These are phyloP conservation scores for Cosmopolites sordidus DNA, from an alignment of 2,888 invertebrate species.

Conservation along the genomic window DNA sequence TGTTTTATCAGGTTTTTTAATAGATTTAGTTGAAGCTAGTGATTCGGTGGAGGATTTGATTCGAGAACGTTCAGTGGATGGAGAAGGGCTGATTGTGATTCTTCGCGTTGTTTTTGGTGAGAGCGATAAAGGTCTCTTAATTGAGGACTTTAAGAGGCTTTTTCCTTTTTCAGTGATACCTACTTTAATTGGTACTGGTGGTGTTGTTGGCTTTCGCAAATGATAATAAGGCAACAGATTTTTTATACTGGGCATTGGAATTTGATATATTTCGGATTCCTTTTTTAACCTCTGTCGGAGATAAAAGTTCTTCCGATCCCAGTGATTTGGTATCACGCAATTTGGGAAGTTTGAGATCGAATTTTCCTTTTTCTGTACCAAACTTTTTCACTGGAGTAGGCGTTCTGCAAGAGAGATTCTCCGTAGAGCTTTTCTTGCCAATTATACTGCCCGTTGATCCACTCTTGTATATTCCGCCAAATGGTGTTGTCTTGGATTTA, in stretches of 20 bases:
- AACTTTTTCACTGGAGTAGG: constrained; percentile 47
- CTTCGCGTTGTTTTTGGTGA: constrained; percentile 29
- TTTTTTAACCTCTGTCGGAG: constrained; percentile 57
- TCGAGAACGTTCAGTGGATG: constrained; percentile 35
- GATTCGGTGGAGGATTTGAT: constrained; percentile 40
- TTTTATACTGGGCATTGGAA: constrained; percentile 39
- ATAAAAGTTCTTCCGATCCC: constrained; percentile 51
- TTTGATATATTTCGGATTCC: constrained; percentile 34
- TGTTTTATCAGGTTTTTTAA: constrained; percentile 22
- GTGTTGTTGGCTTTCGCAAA: constrained; percentile 38
- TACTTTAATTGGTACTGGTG: constrained; percentile 46
- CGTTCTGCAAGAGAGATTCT: constrained; percentile 17
- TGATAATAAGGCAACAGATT: constrained; percentile 45
- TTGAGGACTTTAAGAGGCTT: constrained; percentile 33
- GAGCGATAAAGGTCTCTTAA: constrained; percentile 27
- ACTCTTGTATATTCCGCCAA: constrained; percentile 18
- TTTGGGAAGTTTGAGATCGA: constrained; percentile 45
- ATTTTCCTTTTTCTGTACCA: constrained; percentile 53
- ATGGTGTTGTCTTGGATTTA: neutral
- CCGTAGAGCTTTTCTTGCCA: constrained; percentile 20
- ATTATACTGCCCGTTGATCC: constrained; percentile 17
- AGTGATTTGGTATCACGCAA: constrained; percentile 49
- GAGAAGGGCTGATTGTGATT: constrained; percentile 14
- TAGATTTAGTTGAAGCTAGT: constrained; percentile 32
- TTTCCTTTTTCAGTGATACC: constrained; percentile 41